A percentile compares a stretch with the other conserved stretches of the same genome.
These are phyloP conservation scores for Neoitamus cyanurus DNA, from an alignment of 2,888 invertebrate genomes.

Conservation along the genomic window DNA sequence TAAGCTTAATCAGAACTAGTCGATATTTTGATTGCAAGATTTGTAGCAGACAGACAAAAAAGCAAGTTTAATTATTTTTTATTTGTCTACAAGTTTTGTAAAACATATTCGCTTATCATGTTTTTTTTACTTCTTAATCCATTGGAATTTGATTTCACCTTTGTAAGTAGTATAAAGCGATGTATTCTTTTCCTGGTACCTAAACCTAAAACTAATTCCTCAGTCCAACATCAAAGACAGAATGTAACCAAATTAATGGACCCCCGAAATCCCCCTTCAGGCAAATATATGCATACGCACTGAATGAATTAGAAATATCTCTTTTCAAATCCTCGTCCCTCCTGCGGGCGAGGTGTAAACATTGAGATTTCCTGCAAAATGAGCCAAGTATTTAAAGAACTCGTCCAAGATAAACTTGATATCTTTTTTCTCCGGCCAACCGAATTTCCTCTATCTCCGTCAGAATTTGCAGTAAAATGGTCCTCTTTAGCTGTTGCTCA, in stretches of 20 bases:
- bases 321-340: background rate
- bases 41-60: too few species aligned
- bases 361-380: slow-evolving; percentile 1
- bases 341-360: background rate
- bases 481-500: background rate
- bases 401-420: slow-evolving; percentile 1
- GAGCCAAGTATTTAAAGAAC: background rate
- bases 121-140: too few species aligned
- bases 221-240: background rate
- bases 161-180: too few species aligned
- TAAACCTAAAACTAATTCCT: background rate
- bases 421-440: background rate
- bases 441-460: background rate
- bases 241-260: background rate
- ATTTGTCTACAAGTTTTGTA: too few species aligned
- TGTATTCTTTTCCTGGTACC: background rate
- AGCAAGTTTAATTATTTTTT: too few species aligned
- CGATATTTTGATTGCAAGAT: too few species aligned
- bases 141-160: too few species aligned
- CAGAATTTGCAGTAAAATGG: background rate
- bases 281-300: background rate
- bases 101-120: too few species aligned
- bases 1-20: too few species aligned
- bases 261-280: background rate
- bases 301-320: background rate